Evolutionary conservation across 2,888 invertebrate species (phyloP).

Genomic region (Agonum fuliginosum): DNA sequence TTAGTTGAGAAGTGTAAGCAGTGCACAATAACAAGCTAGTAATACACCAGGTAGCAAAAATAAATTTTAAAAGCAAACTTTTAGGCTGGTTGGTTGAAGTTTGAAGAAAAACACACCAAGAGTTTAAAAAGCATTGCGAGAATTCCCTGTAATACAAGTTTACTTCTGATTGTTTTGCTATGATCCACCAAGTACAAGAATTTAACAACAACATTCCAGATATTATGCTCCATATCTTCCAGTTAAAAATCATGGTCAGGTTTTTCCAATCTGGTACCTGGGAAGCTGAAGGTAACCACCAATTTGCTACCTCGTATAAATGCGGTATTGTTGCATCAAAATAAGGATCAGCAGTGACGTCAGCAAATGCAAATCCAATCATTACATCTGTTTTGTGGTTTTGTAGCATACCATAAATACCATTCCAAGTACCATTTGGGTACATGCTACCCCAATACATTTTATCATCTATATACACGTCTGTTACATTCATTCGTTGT

Average conservation of each 20-base stretch:
- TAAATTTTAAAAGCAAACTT: slow-evolving; percentile 73
- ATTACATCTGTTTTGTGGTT: slow-evolving; percentile 72
- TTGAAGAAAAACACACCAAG: slow-evolving; percentile 71
- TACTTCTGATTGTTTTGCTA: slow-evolving; percentile 9
- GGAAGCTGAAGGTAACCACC: slow-evolving; percentile 75
- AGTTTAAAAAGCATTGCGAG: slow-evolving; percentile 29
- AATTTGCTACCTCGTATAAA: slow-evolving; percentile 75
- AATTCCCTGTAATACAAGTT: neutral
- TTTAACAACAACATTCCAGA: slow-evolving; percentile 68
- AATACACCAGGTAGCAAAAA: slow-evolving; percentile 74
- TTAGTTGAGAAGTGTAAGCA: slow-evolving; percentile 76
- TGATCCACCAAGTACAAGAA: neutral
- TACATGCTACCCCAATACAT: slow-evolving; percentile 72
- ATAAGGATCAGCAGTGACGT: slow-evolving; percentile 75
- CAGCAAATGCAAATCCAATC: slow-evolving; percentile 77
- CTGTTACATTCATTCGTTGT: slow-evolving; percentile 22
- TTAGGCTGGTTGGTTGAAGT: slow-evolving; percentile 74
- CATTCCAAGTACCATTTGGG: slow-evolving; percentile 72
- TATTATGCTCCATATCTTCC: slow-evolving; percentile 73
- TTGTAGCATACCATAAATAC: slow-evolving; percentile 72
- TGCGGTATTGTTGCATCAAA: slow-evolving; percentile 76
- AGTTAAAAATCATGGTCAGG: slow-evolving; percentile 73
- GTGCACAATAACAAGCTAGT: slow-evolving; percentile 75
- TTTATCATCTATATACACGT: neutral
- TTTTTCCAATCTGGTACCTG: slow-evolving; percentile 74